phyloP scores from a whole-genome alignment of 2,113 vertebrate species.

The Athene noctua region DNA sequence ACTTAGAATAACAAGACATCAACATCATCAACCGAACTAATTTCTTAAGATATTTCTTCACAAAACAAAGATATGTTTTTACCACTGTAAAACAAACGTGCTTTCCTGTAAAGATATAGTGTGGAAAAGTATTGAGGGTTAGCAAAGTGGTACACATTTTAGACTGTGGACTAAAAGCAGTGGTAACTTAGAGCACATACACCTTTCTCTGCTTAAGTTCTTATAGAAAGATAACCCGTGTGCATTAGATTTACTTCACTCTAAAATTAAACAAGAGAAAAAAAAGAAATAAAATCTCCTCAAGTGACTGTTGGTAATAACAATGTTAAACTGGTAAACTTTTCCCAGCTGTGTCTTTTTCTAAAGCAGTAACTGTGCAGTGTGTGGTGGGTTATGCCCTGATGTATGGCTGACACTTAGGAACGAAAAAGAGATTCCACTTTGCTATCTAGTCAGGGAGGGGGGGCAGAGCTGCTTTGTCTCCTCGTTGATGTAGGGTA shows the following conservation, averaged over 20 bases:
- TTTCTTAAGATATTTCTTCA: background rate
- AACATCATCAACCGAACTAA: background rate
- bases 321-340: background rate
- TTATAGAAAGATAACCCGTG: background rate
- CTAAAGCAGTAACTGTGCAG: background rate
- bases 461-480: accelerated
- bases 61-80: background rate
- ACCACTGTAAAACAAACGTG: background rate
- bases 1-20: background rate
- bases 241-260: background rate
- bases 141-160: background rate
- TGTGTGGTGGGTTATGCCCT: background rate
- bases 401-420: background rate
- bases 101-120: background rate
- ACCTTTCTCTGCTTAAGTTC: background rate
- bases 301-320: background rate
- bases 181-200: background rate
- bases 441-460: background rate
- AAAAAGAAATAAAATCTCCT: background rate
- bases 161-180: background rate
- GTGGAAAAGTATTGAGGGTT: background rate
- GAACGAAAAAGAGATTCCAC: background rate
- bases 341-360: background rate
- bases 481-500: background rate
- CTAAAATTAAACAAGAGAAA: background rate